Base-by-base conservation (phyloP, 2,888 invertebrate species). In the Venusia cambrica region DNA sequence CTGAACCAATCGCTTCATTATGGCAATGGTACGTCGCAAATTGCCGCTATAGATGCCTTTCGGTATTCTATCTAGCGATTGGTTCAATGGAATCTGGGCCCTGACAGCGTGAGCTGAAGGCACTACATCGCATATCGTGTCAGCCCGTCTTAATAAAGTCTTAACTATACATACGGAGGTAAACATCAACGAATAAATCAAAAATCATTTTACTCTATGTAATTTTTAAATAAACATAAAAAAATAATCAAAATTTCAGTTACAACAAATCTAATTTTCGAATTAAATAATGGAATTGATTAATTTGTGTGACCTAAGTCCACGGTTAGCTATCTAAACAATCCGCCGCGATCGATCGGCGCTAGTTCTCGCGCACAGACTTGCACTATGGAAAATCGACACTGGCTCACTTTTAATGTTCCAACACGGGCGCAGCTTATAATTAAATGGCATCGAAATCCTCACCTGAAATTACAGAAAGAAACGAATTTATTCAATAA, bases 401-500 rank as follows among this genome's bases (percentile, higher is more conserved):
- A 78, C 78, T 73, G 73, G 73, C 69, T 68, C 71, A 68, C 76
- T 58, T 66, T 62, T 58, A 58, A 62, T 66, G 58, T 62, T 68
- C 72, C 71, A 66, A 72, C 77, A 62, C 76, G 74, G 73, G 67
- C 78, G 70, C 70, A 61, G 71, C 72, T 73, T 80, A 75, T 85
- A 73, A 72, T 76, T 83, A 87, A 80, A 85, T 87, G 85, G 85
- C 85, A 87, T 84, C 83, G 70, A 74, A 66, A 71, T 80, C 76
- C 73, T 77, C 81, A 84, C 75, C 85, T 85, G 80, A 30, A 84
- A 71, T 4, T 24, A 18, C 7, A 38, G 34, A 26, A 38, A 32
- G 22, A n/a, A 5, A n/a, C n/a, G n/a, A n/a, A n/a, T n/a, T n/a
- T n/a, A n/a, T n/a, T n/a, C n/a, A n/a, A n/a, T n/a, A n/a, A n/a